Conservation (phyloP, 2,113 vertebrate genomes). For the Rhineura floridana region DNA sequence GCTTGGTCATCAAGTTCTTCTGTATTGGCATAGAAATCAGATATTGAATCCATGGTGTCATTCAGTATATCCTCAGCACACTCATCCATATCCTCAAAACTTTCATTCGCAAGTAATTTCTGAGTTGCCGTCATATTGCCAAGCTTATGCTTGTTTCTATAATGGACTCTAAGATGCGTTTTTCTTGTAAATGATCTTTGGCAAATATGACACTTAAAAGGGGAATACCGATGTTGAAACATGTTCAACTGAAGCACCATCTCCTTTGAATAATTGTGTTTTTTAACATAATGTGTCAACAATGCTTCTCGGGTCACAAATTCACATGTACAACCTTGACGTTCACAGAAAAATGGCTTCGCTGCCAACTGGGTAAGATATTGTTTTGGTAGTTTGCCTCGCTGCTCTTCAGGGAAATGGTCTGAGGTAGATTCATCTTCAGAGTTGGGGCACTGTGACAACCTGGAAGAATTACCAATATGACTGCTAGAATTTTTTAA, state of each 20-base stretch:
- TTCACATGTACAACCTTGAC: constrained; percentile 84
- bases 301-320: constrained; percentile 91
- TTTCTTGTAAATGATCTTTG: constrained; percentile 89
- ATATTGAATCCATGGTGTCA: constrained; percentile 41
- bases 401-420: constrained; percentile 71
- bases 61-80: constrained; percentile 65
- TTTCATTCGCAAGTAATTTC: constrained; percentile 72
- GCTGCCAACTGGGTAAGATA: constrained; percentile 82
- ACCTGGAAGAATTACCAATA: constrained; percentile 62
- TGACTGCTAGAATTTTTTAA: constrained; percentile 80
- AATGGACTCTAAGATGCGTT: constrained; percentile 87
- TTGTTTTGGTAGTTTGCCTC: constrained; percentile 71
- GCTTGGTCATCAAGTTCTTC: constrained; percentile 56
- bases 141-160: constrained; percentile 85
- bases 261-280: constrained; percentile 85
- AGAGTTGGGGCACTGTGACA: constrained; percentile 72
- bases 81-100: constrained; percentile 67
- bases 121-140: constrained; percentile 72
- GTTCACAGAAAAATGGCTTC: constrained; percentile 91
- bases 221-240: constrained; percentile 87
- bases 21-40: constrained; percentile 17
- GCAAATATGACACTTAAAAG: constrained; percentile 94
- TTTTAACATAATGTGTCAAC: constrained; percentile 88
- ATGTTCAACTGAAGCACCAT: constrained; percentile 85
- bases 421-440: constrained; percentile 71